Percentiles rank a stretch among this genome's conserved stretches.
Conservation (phyloP, 2,113 vertebrate species). For the Leucopternis melanops region DNA sequence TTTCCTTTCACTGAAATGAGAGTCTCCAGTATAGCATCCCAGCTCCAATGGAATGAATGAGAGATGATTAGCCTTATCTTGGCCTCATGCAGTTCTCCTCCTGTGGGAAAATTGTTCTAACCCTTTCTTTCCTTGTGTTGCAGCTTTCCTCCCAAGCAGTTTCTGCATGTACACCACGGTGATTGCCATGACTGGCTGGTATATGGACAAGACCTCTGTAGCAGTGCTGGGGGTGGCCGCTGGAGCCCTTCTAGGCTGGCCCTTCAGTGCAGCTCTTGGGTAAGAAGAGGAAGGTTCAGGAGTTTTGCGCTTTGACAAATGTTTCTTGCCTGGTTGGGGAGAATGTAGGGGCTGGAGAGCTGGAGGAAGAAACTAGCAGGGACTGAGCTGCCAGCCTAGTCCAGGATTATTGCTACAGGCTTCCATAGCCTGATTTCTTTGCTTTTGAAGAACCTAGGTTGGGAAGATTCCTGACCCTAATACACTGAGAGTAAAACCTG, state of each 20-base stretch:
- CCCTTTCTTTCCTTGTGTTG: background rate
- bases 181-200: constrained; percentile 96
- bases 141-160: constrained; percentile 94
- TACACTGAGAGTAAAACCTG: background rate
- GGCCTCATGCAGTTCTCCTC: rapidly evolving
- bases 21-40: background rate
- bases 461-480: background rate
- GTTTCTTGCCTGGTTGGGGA: background rate
- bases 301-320: background rate
- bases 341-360: background rate
- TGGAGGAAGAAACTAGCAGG: background rate
- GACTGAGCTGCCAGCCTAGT: background rate
- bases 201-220: constrained; percentile 84
- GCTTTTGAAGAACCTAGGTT: background rate
- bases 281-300: constrained; percentile 55
- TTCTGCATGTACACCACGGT: constrained; percentile 97
- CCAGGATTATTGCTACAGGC: background rate
- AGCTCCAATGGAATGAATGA: background rate
- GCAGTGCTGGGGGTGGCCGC: constrained; percentile 89
- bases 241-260: constrained; percentile 91
- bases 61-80: background rate
- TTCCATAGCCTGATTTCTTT: background rate
- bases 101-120: background rate
- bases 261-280: constrained; percentile 92
- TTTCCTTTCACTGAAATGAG: background rate